Conservation (phyloP, 1,140 invertebrate species). For the Drosophila elegans region DNA sequence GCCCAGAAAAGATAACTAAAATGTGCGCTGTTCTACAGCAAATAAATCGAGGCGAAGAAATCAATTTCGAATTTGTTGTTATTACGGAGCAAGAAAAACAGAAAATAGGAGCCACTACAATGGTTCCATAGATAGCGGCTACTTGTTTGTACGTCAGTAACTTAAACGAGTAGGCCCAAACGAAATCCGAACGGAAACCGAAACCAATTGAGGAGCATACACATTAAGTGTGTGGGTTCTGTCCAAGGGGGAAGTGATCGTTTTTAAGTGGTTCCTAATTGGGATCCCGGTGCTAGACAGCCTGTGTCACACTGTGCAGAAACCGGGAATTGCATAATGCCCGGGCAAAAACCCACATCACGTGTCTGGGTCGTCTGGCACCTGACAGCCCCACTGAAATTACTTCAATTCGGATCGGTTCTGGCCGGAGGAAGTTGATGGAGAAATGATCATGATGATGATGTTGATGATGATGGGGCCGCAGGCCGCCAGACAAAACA, state of each 20-base stretch:
- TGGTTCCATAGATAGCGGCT: constrained; percentile 29
- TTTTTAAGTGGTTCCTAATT: constrained; percentile 68
- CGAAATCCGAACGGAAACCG: constrained; percentile 31
- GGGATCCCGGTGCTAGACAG: constrained; percentile 36
- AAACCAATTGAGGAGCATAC: constrained; percentile 28
- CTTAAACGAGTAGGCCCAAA: constrained; percentile 13
- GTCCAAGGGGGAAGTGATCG: constrained; percentile 38
- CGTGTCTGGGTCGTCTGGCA: constrained; percentile 62
- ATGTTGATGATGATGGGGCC: constrained; percentile 33
- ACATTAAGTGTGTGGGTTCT: constrained; percentile 9
- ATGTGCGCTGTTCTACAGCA: constrained; percentile 31
- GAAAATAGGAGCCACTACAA: constrained; percentile 24
- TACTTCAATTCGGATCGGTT: constrained; percentile 11
- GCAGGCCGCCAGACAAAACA: constrained; percentile 26
- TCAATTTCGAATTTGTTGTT: constrained; percentile 43
- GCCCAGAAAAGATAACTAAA: constrained; percentile 41
- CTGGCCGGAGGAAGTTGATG: constrained; percentile 46
- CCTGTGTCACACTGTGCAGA: constrained; percentile 37
- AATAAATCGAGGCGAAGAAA: constrained; percentile 25
- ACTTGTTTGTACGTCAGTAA: constrained; percentile 14
- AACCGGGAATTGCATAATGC: constrained; percentile 60
- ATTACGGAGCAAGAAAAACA: constrained; percentile 25
- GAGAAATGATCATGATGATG: constrained; percentile 35
- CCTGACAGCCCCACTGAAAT: constrained; percentile 48
- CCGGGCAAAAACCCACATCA: constrained; percentile 34